Evolutionary conservation across 1,140 invertebrate genomes (phyloP).

Genomic region (Oppia nitens): DNA sequence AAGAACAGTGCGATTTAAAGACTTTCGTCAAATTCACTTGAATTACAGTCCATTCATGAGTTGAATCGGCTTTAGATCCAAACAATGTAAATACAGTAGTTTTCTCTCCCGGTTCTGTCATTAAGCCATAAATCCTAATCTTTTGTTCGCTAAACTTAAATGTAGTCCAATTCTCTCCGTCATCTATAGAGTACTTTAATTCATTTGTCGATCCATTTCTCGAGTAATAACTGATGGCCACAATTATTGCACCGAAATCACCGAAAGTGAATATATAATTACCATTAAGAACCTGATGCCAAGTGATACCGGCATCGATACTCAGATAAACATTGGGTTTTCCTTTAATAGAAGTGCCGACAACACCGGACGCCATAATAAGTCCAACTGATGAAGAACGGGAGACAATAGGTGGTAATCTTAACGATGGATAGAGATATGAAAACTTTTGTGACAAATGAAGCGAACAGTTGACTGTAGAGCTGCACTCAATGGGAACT

Average conservation of each 20-base stretch:
- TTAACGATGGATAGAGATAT: conserved; percentile 55
- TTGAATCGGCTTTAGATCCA: conserved; percentile 46
- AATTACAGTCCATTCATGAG: conserved; percentile 70
- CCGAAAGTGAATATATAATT: conserved; percentile 74
- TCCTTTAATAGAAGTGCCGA: conserved; percentile 57
- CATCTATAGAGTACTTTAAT: conserved; percentile 63
- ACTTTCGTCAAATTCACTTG: conserved; percentile 38
- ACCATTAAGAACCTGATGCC: conserved; percentile 56
- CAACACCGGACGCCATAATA: conserved; percentile 61
- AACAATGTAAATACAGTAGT: conserved; percentile 80
- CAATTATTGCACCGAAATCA: conserved; percentile 70
- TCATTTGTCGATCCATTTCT: conserved; percentile 46
- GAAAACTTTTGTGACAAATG: conserved; percentile 71
- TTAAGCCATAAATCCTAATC: conserved; percentile 54
- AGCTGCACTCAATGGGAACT: conserved; percentile 41
- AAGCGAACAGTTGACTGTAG: conserved; percentile 49
- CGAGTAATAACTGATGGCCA: conserved; percentile 64
- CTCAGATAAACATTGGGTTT: conserved; percentile 64
- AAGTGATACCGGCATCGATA: conserved; percentile 61
- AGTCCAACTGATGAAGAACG: conserved; percentile 70
- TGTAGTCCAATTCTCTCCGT: conserved; percentile 59
- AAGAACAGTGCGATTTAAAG: conserved; percentile 5
- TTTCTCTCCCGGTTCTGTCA: conserved; percentile 80
- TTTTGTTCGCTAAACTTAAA: conserved; percentile 49
- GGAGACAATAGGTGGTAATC: conserved; percentile 61